Conservation (phyloP, 2,888 invertebrate genomes). For the Orthosia incerta region DNA sequence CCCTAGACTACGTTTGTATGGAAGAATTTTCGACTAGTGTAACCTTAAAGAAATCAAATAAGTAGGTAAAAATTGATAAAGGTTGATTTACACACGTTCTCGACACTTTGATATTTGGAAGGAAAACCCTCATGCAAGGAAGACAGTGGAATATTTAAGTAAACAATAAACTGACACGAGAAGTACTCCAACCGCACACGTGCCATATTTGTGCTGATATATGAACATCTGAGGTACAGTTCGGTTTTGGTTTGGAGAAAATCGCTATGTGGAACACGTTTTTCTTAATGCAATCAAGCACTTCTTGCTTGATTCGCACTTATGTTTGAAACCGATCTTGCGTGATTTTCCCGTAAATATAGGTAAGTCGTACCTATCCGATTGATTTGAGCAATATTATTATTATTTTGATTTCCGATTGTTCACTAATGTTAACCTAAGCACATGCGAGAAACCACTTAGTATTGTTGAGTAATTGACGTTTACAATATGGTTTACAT, state of each 20-base stretch:
- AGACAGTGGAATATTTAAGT: no score
- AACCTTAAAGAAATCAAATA: not conserved
- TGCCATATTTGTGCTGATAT: no score
- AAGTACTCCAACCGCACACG: not conserved
- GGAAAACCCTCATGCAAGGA: not conserved
- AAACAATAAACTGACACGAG: not conserved
- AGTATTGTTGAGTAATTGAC: conserved; percentile 16
- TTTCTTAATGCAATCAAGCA: not conserved
- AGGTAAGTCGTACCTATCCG: not conserved
- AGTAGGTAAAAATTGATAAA: not conserved
- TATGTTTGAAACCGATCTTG: not conserved
- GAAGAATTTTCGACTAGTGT: no score
- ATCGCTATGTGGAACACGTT: not conserved
- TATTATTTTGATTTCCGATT: no score
- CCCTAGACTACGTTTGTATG: no score
- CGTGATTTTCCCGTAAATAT: not conserved
- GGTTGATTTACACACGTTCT: not conserved
- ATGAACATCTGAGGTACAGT: no score
- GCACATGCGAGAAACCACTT: conserved; percentile 22
- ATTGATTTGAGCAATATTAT: no score
- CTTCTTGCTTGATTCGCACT: no score
- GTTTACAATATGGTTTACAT: conserved; percentile 14
- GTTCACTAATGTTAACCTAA: not conserved
- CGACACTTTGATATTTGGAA: not conserved
- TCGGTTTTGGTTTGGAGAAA: not conserved